Percentiles rank a stretch among this genome's conserved stretches.
Evolutionary conservation across 2,113 vertebrate genomes (phyloP).

Genomic region (Sporophila hypoxantha): DNA sequence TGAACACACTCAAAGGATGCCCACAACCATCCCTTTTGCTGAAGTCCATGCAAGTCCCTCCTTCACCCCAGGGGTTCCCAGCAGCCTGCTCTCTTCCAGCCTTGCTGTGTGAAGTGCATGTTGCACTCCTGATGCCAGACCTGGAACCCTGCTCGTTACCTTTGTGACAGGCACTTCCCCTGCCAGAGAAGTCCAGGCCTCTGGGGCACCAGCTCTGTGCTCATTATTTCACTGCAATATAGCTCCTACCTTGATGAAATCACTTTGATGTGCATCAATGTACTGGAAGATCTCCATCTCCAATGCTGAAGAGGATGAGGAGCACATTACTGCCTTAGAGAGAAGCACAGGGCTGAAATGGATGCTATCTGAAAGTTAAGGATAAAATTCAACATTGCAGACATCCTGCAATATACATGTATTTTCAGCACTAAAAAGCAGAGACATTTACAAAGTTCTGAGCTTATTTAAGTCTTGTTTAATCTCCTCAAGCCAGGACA

Average conservation of each 20-base stretch:
- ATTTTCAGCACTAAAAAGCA: neutral
- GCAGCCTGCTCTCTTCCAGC: neutral
- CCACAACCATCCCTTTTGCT: too few relatives aligned
- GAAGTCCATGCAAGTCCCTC: neutral
- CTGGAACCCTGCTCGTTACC: neutral
- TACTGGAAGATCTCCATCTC: conserved; percentile 48
- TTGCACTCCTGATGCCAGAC: neutral
- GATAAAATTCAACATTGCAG: neutral
- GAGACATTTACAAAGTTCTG: neutral
- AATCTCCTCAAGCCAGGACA: neutral
- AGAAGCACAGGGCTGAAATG: neutral
- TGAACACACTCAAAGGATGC: neutral
- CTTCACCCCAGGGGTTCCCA: neutral
- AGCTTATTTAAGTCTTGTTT: neutral
- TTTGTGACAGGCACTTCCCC: neutral
- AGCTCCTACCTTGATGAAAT: conserved; percentile 61
- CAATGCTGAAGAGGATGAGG: neutral
- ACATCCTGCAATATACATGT: neutral
- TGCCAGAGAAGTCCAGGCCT: neutral
- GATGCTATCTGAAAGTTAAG: neutral
- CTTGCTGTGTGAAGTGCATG: neutral
- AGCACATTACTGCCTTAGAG: neutral
- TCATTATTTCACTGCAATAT: neutral
- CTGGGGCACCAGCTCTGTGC: neutral
- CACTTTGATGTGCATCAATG: conserved; percentile 59